A percentile compares a stretch with the other conserved stretches of the same genome.
Conservation (phyloP, 2,888 invertebrate species). For the Oxycera nigricornis region DNA sequence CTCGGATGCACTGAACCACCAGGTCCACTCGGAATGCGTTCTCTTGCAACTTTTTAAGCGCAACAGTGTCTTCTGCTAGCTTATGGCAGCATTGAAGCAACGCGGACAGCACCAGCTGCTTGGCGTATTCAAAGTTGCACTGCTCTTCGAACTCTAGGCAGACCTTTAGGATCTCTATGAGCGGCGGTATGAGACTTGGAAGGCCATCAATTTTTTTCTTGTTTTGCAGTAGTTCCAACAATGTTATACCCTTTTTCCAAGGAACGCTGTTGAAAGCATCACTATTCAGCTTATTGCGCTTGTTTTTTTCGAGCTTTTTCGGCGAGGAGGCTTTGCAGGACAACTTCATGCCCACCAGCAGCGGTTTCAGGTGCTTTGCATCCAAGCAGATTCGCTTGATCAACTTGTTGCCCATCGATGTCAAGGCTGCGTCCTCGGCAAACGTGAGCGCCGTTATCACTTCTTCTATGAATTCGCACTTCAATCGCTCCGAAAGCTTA, state of each 20-base stretch:
- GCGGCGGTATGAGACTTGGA: conserved; percentile 71
- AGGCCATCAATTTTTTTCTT: conserved; percentile 79
- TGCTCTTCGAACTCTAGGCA: conserved; percentile 84
- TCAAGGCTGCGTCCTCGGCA: conserved; percentile 68
- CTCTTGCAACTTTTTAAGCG: conserved; percentile 62
- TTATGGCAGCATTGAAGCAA: conserved; percentile 76
- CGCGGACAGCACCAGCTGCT: conserved; percentile 82
- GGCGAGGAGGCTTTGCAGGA: conserved; percentile 50
- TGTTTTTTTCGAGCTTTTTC: neutral
- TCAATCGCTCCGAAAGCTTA: conserved; percentile 63
- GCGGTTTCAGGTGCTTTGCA: conserved; percentile 67
- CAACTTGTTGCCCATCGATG: conserved; percentile 68
- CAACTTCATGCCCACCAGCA: conserved; percentile 69
- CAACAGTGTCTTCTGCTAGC: conserved; percentile 61
- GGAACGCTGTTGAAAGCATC: conserved; percentile 67
- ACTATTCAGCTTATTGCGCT: conserved; percentile 36
- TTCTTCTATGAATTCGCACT: conserved; percentile 63
- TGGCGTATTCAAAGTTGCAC: conserved; percentile 83
- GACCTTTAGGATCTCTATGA: conserved; percentile 81
- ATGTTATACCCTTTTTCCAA: conserved; percentile 81
- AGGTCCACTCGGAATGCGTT: conserved; percentile 59
- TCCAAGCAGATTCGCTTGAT: conserved; percentile 73
- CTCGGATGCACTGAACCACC: conserved; percentile 85
- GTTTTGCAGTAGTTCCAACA: conserved; percentile 84
- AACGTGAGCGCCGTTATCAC: conserved; percentile 67